Percentiles rank a stretch among this genome's conserved stretches.
phyloP scores from a whole-genome alignment of 37 sponge, comb jelly and placozoan genomes.

The Chondrilla cf. caribensis region DNA sequence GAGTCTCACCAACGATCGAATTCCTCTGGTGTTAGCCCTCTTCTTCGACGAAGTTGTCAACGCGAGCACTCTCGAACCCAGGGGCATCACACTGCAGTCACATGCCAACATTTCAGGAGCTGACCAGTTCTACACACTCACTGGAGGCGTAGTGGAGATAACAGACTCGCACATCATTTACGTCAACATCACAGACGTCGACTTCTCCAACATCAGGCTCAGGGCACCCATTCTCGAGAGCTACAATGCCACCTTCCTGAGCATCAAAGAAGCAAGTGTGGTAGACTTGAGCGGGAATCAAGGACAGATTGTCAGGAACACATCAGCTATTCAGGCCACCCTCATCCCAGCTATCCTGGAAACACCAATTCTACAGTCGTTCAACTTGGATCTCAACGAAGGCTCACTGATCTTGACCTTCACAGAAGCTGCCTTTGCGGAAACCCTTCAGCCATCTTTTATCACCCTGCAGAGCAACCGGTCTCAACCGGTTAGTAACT shows the following conservation, averaged over 20 bases:
- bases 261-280: slow-evolving; percentile 47
- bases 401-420: slow-evolving; percentile 65
- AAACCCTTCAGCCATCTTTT: slow-evolving; percentile 27
- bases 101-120: slow-evolving; percentile 3
- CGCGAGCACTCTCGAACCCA: slow-evolving; percentile 51
- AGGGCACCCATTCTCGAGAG: slow-evolving; percentile 55
- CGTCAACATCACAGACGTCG: slow-evolving; percentile 61
- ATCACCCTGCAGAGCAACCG: slow-evolving; percentile 59
- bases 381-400: slow-evolving; percentile 65
- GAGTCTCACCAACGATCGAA: slow-evolving; percentile 44
- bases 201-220: slow-evolving; percentile 67
- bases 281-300: slow-evolving; percentile 64
- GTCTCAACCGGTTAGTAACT: neutral
- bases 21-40: slow-evolving; percentile 65
- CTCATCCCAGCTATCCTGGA: slow-evolving; percentile 29
- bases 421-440: slow-evolving; percentile 56
- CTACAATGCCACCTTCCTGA: slow-evolving; percentile 64
- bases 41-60: slow-evolving; percentile 67
- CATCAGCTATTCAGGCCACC: slow-evolving; percentile 49
- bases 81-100: slow-evolving; percentile 68
- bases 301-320: slow-evolving; percentile 38
- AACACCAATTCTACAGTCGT: slow-evolving; percentile 48
- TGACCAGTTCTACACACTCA: slow-evolving; percentile 52
- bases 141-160: slow-evolving; percentile 35
- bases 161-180: slow-evolving; percentile 36